Evolutionary conservation across 2,888 invertebrate genomes (phyloP).

Genomic region (Fragum sueziense): DNA sequence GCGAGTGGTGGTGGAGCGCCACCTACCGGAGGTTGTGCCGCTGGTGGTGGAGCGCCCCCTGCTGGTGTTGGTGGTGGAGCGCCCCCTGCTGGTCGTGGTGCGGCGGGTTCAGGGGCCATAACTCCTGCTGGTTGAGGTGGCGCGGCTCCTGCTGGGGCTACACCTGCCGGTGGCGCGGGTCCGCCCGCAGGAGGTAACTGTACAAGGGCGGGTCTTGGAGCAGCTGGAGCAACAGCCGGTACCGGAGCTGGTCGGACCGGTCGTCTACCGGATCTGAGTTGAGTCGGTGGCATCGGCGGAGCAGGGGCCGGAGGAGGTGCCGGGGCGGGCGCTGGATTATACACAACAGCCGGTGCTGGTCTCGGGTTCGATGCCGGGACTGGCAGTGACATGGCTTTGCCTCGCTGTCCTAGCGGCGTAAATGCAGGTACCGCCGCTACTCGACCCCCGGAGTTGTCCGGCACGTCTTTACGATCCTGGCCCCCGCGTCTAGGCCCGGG

Average conservation of each 20-base stretch:
- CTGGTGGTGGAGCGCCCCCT: not conserved
- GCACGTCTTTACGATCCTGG: slow-evolving; percentile 2
- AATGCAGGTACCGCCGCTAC: not conserved
- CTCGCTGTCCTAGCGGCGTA: slow-evolving; percentile 5
- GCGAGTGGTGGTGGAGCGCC: not conserved
- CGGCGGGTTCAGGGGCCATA: not conserved
- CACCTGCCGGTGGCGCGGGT: not conserved
- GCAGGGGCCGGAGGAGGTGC: not conserved
- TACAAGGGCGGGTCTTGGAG: not conserved
- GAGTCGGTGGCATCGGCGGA: not conserved
- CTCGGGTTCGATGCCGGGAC: not conserved
- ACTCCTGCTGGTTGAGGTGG: not conserved
- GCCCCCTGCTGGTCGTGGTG: not conserved
- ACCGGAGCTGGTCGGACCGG: not conserved
- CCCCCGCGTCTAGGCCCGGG: not conserved
- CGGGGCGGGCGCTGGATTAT: not conserved
- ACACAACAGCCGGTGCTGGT: not conserved
- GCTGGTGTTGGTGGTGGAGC: not conserved
- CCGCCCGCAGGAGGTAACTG: not conserved
- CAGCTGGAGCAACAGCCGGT: not conserved
- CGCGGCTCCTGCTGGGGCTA: not conserved
- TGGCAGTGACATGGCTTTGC: not conserved
- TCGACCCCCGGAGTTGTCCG: not conserved
- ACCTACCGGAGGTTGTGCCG: not conserved
- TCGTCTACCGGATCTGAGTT: not conserved